Conservation (phyloP, 2,113 vertebrate species). For the Sprattus sprattus region DNA sequence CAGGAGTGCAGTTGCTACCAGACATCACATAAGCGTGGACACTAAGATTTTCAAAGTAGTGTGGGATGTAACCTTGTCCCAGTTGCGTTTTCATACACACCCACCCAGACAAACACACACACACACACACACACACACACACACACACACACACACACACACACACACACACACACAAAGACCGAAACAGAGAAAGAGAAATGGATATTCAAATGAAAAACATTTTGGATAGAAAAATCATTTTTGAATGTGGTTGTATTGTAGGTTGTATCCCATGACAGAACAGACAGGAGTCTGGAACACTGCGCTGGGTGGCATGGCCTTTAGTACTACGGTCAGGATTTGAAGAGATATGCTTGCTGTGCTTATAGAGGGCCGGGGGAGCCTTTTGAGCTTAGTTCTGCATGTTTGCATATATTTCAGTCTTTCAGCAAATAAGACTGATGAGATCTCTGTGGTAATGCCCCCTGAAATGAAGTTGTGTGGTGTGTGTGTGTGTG, state of each 20-base stretch:
- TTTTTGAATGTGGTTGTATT: neutral
- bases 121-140: constrained; percentile 1
- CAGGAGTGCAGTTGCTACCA: neutral
- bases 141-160: neutral
- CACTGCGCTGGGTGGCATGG: too few species aligned
- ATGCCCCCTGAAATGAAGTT: neutral
- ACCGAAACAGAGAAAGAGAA: neutral
- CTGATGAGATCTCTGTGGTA: too few species aligned
- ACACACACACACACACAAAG: neutral
- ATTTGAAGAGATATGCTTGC: too few species aligned
- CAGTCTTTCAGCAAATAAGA: too few species aligned
- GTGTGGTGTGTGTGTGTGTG: constrained; percentile 14
- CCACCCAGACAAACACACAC: neutral
- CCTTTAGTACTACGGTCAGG: too few species aligned
- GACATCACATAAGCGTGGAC: neutral
- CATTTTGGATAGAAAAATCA: neutral
- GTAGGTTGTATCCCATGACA: neutral
- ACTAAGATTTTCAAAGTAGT: neutral
- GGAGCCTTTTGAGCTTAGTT: too few species aligned
- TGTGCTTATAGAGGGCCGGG: too few species aligned
- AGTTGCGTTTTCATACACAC: neutral
- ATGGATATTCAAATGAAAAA: neutral
- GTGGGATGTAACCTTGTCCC: too few species aligned
- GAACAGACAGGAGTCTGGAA: too few species aligned
- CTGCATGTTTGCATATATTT: too few species aligned